These are phyloP conservation scores for Octodonta nipae DNA, from an alignment of 2,888 invertebrate species.

Conservation along the genomic window DNA sequence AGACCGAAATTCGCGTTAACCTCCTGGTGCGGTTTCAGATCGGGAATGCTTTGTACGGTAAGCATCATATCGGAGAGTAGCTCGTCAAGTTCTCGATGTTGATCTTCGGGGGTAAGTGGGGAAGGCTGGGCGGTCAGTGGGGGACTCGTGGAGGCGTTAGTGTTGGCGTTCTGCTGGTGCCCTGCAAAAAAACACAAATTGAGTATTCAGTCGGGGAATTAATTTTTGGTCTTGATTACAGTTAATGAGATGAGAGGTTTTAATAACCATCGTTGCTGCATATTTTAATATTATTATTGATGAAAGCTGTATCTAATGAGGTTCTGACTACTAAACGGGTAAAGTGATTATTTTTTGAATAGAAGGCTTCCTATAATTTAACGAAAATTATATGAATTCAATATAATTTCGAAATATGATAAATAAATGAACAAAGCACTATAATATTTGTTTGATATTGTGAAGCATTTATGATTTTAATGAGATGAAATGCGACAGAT, in stretches of 20 bases:
- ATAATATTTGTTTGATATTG: too few relatives aligned
- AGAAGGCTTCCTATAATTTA: too few relatives aligned
- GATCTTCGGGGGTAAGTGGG: constrained; percentile 38
- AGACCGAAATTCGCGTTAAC: constrained; percentile 20
- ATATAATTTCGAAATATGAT: too few relatives aligned
- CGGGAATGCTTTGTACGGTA: constrained; percentile 73
- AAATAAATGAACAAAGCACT: too few relatives aligned
- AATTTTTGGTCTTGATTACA: too few relatives aligned
- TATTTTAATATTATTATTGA: constrained; percentile 2
- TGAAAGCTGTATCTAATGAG: too few relatives aligned
- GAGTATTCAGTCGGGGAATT: constrained; percentile 5
- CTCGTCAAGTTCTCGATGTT: constrained; percentile 66
- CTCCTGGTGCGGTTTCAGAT: constrained; percentile 31
- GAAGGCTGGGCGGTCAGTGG: constrained; percentile 35
- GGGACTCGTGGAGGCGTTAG: constrained; percentile 35
- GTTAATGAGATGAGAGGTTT: not conserved
- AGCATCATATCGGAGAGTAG: constrained; percentile 75
- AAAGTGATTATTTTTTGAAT: too few relatives aligned
- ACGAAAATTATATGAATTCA: too few relatives aligned
- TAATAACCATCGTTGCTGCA: not conserved
- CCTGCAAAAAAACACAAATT: constrained; percentile 27
- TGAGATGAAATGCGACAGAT: too few relatives aligned
- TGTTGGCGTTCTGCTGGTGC: constrained; percentile 36
- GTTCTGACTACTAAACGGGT: too few relatives aligned
- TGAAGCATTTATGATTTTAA: too few relatives aligned